Evolutionary conservation across 1,140 invertebrate genomes (phyloP).

Genomic region (Drosophila burlai): DNA sequence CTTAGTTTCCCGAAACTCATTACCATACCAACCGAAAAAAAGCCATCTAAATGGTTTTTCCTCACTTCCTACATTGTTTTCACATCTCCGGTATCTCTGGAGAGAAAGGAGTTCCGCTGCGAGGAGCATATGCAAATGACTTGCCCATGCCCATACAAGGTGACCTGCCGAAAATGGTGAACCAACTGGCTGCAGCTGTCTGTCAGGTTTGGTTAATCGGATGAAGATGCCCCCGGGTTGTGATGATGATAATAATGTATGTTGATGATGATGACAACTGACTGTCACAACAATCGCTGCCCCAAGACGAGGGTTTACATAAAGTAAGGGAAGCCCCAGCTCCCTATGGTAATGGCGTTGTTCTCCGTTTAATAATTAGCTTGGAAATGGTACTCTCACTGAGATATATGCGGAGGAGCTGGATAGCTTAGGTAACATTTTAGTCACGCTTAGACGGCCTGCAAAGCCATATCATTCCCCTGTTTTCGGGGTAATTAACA

Average conservation of each 20-base stretch:
- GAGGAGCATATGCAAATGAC: constrained; percentile 40
- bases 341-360: constrained; percentile 66
- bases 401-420: constrained; percentile 18
- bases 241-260: constrained; percentile 12
- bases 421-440: constrained; percentile 73
- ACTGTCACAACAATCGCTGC: constrained; percentile 33
- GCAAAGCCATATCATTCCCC: constrained; percentile 66
- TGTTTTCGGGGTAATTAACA: constrained; percentile 67
- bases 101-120: constrained; percentile 47
- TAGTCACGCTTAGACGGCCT: constrained; percentile 77
- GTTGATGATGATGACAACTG: constrained; percentile 26
- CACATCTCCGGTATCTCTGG: background rate
- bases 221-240: constrained; percentile 20
- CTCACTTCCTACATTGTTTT: constrained; percentile 8
- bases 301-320: constrained; percentile 57
- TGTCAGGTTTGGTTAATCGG: constrained; percentile 29
- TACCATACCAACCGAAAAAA: background rate
- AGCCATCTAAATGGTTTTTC: constrained; percentile 1
- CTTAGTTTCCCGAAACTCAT: background rate
- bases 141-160: constrained; percentile 29
- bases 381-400: constrained; percentile 39
- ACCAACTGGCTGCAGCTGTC: constrained; percentile 16
- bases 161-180: constrained; percentile 37
- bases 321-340: constrained; percentile 36
- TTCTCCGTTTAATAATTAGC: constrained; percentile 63